These are phyloP conservation scores for Hyppa rectilinea DNA, from an alignment of 2,888 invertebrate genomes.

Conservation along the genomic window DNA sequence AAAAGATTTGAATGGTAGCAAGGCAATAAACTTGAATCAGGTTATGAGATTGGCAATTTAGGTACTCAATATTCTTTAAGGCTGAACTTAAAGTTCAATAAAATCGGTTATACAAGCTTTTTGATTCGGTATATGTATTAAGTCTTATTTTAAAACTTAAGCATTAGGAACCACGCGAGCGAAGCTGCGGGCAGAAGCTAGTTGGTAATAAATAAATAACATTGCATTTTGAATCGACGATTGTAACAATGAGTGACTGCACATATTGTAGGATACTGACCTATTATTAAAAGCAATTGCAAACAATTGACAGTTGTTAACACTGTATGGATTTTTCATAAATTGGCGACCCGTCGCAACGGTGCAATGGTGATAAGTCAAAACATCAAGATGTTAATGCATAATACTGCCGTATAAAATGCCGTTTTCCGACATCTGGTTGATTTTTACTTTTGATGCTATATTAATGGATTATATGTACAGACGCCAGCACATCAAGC, in stretches of 20 bases:
- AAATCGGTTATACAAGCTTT: neutral
- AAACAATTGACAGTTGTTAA: slow-evolving; percentile 33
- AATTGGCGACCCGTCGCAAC: neutral
- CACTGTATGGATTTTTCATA: slow-evolving; percentile 1
- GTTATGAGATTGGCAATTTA: neutral
- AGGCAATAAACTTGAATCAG: slow-evolving; percentile 4
- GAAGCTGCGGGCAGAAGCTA: too few relatives aligned
- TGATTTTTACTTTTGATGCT: too few relatives aligned
- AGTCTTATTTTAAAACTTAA: too few relatives aligned
- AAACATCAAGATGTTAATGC: too few relatives aligned
- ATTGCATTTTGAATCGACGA: neutral
- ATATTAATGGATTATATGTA: too few relatives aligned
- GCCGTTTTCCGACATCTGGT: too few relatives aligned
- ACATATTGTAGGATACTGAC: slow-evolving; percentile 24
- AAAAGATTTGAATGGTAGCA: slow-evolving; percentile 10
- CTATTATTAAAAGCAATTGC: slow-evolving; percentile 31
- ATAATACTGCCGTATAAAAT: too few relatives aligned
- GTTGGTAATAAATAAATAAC: too few relatives aligned
- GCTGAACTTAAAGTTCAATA: neutral
- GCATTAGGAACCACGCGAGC: too few relatives aligned
- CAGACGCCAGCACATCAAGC: too few relatives aligned
- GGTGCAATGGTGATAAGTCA: too few relatives aligned
- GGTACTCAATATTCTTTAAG: neutral
- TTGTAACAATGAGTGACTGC: slow-evolving; percentile 3
- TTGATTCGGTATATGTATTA: neutral